These are phyloP conservation scores for Parotia lawesii DNA, from an alignment of 2,113 vertebrate genomes.

Conservation along the genomic window DNA sequence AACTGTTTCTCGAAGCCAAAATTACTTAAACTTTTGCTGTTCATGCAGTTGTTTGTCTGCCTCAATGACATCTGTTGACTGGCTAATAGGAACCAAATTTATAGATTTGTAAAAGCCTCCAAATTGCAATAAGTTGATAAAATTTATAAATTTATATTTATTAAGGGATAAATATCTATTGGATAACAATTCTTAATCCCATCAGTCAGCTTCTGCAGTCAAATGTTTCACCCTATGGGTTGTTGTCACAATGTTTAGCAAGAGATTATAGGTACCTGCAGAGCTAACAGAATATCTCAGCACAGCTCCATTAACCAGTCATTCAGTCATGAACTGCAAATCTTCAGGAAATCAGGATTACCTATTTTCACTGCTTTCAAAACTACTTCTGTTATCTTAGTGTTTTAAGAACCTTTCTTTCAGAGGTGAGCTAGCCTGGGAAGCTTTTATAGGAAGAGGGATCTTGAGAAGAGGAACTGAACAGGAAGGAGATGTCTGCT, in stretches of 20 bases:
- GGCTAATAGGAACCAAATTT: background rate
- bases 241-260: slow-evolving; percentile 5
- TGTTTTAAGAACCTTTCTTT: background rate
- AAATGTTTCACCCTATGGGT: background rate
- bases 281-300: background rate
- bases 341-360: background rate
- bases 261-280: background rate
- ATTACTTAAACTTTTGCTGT: background rate
- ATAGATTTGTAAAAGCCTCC: background rate
- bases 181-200: background rate
- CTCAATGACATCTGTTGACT: background rate
- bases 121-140: background rate
- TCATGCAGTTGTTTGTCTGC: background rate
- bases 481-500: background rate
- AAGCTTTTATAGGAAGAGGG: background rate
- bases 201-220: background rate
- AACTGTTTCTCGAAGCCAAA: background rate
- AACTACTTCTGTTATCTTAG: background rate
- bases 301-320: background rate
- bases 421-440: background rate
- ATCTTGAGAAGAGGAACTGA: background rate
- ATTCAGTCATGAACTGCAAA: background rate
- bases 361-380: background rate
- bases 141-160: background rate
- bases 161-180: background rate